These are phyloP conservation scores for Hemiscyllium ocellatum DNA, from an alignment of 2,113 vertebrate species.

Conservation along the genomic window DNA sequence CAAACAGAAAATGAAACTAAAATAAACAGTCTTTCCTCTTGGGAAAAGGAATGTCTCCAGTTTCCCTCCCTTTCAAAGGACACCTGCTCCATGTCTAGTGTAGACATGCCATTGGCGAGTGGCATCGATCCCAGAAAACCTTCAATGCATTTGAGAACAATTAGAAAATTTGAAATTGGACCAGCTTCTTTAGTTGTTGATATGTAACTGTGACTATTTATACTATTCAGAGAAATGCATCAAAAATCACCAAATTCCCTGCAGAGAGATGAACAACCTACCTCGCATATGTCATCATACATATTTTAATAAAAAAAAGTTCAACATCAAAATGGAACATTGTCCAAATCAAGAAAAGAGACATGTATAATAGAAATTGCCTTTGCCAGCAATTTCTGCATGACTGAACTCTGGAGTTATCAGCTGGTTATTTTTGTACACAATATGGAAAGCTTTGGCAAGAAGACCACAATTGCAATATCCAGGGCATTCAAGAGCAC, in stretches of 20 bases:
- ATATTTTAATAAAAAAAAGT: background rate
- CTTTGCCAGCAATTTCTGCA: background rate
- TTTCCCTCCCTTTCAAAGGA: background rate
- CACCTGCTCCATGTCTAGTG: background rate
- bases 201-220: background rate
- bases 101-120: background rate
- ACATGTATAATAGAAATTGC: background rate
- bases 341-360: background rate
- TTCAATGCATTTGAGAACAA: conserved; percentile 28
- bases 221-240: conserved; percentile 12
- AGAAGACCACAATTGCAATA: background rate
- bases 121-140: conserved; percentile 10
- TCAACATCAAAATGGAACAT: conserved; percentile 1
- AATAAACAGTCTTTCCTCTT: background rate
- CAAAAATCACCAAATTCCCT: background rate
- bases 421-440: background rate
- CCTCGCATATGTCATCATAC: background rate
- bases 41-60: background rate
- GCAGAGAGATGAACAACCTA: background rate
- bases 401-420: background rate
- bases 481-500: background rate
- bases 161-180: background rate
- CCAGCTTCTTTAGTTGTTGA: background rate
- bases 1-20: background rate
- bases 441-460: background rate